A percentile compares a stretch with the other conserved stretches of the same genome.
Evolutionary conservation across 2,113 vertebrate species (phyloP).

Genomic region (Lycaon pictus): DNA sequence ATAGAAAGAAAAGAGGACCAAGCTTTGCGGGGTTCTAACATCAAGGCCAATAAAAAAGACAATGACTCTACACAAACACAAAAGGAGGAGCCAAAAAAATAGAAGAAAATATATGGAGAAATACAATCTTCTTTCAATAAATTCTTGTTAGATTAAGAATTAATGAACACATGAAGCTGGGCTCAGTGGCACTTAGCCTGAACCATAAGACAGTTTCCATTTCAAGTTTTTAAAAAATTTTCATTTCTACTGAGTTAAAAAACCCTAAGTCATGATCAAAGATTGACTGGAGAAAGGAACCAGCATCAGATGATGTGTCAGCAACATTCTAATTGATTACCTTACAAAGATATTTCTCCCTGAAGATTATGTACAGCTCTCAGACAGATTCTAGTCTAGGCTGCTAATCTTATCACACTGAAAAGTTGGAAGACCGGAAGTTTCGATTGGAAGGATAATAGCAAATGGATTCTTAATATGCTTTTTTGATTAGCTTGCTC

Average conservation of each 20-base stretch:
- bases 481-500: not conserved
- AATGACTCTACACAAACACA: not conserved
- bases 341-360: not conserved
- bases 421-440: not conserved
- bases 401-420: not conserved
- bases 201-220: not conserved
- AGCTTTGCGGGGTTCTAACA: not conserved
- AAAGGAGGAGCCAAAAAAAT: not conserved
- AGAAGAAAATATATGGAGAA: not conserved
- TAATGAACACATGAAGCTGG: not conserved
- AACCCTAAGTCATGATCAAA: not conserved
- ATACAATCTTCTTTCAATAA: not conserved
- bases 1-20: not conserved
- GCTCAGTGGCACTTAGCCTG: not conserved
- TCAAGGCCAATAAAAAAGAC: not conserved
- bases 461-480: not conserved
- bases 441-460: not conserved
- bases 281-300: not conserved
- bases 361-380: not conserved
- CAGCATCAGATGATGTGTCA: not conserved
- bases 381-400: not conserved
- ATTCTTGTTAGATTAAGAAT: not conserved
- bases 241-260: constrained; percentile 5
- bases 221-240: not conserved
- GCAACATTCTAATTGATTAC: not conserved